A percentile compares a stretch with the other conserved stretches of the same genome.
Conservation (phyloP, 2,888 invertebrate genomes). For the Aphodius sticticus region DNA sequence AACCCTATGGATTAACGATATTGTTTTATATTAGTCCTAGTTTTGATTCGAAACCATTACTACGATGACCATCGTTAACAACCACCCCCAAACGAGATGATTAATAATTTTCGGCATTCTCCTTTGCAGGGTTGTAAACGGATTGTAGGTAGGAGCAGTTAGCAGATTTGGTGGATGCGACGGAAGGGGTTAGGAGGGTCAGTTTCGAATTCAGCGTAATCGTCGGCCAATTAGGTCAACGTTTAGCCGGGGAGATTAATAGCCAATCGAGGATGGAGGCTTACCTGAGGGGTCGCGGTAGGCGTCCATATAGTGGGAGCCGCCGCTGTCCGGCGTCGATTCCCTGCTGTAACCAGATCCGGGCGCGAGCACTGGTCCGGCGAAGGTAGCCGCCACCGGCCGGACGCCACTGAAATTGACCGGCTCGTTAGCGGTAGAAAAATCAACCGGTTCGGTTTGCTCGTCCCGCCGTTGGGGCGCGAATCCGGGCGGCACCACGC, state of each 20-base stretch:
- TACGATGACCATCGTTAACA: neutral
- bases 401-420: conserved; percentile 69
- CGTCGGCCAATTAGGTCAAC: neutral
- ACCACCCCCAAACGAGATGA: neutral
- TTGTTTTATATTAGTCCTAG: neutral
- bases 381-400: conserved; percentile 60
- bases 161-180: neutral
- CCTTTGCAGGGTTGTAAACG: neutral
- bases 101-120: neutral
- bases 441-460: conserved; percentile 77
- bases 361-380: conserved; percentile 61
- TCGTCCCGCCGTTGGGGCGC: conserved; percentile 65
- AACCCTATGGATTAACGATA: neutral
- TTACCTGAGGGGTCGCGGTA: conserved; percentile 87
- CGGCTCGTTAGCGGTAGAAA: conserved; percentile 71
- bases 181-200: neutral
- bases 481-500: conserved; percentile 61
- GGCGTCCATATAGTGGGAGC: conserved; percentile 88
- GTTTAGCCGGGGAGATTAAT: neutral
- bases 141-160: neutral
- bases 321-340: conserved; percentile 89
- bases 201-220: neutral
- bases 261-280: conserved; percentile 42
- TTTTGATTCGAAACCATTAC: neutral
- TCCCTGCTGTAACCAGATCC: conserved; percentile 82